These are phyloP conservation scores for Sebastes cheni DNA, from an alignment of 2,797 vertebrate species.

Conservation along the genomic window DNA sequence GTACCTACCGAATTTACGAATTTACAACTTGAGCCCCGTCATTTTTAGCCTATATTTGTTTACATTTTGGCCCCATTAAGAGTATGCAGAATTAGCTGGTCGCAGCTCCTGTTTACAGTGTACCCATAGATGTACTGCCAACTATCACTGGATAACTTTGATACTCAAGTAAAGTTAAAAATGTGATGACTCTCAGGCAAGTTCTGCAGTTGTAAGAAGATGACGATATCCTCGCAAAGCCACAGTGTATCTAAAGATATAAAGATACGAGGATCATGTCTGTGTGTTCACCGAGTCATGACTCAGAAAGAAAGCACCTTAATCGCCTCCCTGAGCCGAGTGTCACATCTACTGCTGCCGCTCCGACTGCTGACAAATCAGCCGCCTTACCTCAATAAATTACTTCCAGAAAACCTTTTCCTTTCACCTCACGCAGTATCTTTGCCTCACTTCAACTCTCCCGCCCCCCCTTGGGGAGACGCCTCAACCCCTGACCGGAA, in stretches of 20 bases:
- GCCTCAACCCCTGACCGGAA: background rate
- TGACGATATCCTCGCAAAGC: background rate
- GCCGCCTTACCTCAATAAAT: background rate
- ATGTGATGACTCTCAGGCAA: background rate
- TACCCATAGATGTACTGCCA: background rate
- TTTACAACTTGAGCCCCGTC: too few species aligned
- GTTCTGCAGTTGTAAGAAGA: background rate
- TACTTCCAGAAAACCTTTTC: background rate
- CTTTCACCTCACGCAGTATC: background rate
- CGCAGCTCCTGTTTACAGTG: background rate
- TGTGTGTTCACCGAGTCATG: background rate
- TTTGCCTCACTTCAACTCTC: background rate
- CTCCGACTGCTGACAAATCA: background rate
- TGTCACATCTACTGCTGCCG: background rate
- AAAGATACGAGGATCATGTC: background rate
- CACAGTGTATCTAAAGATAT: background rate
- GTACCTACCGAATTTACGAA: fast-evolving
- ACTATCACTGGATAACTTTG: too few species aligned
- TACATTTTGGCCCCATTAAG: background rate
- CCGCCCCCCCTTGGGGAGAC: background rate
- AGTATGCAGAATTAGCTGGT: background rate
- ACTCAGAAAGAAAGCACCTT: background rate
- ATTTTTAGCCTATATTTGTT: background rate
- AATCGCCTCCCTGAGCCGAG: background rate
- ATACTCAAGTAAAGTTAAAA: background rate